Conservation (phyloP, 2,113 vertebrate species). For the Sitta europaea region DNA sequence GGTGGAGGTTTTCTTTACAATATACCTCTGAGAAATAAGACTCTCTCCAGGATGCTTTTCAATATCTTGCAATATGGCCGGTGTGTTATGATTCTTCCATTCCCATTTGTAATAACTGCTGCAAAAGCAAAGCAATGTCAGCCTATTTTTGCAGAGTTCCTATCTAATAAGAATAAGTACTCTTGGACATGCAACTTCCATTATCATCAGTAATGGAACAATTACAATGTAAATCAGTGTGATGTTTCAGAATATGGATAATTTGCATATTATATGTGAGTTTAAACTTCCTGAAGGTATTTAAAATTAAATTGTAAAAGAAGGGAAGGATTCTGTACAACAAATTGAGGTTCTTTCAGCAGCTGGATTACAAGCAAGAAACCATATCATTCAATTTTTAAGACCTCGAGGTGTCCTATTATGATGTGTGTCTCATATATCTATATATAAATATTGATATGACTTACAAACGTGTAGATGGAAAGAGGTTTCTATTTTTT, state of each 20-base stretch:
- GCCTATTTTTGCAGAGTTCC: neutral
- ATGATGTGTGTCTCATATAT: neutral
- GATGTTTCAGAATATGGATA: neutral
- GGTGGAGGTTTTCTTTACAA: neutral
- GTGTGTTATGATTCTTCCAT: neutral
- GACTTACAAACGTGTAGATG: neutral
- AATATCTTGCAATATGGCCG: neutral
- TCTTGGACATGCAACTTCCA: neutral
- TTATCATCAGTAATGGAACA: conserved; percentile 14
- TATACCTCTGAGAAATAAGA: neutral
- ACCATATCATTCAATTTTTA: neutral
- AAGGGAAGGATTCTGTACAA: neutral
- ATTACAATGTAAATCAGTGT: conserved; percentile 9
- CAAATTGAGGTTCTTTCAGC: neutral
- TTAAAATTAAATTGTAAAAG: conserved; percentile 40
- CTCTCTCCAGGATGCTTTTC: neutral
- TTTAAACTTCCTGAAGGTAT: conserved; percentile 33
- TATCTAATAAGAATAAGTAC: neutral
- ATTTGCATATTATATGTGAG: conserved; percentile 25
- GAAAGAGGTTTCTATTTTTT: neutral
- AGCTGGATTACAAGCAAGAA: neutral
- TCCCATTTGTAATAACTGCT: neutral
- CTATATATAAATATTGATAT: neutral
- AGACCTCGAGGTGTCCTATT: neutral
- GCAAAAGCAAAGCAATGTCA: neutral